Percentiles rank a stretch among this genome's conserved stretches.
These are phyloP conservation scores for Tragelaphus imberbis DNA, from an alignment of 2,113 vertebrate genomes.

Conservation along the genomic window DNA sequence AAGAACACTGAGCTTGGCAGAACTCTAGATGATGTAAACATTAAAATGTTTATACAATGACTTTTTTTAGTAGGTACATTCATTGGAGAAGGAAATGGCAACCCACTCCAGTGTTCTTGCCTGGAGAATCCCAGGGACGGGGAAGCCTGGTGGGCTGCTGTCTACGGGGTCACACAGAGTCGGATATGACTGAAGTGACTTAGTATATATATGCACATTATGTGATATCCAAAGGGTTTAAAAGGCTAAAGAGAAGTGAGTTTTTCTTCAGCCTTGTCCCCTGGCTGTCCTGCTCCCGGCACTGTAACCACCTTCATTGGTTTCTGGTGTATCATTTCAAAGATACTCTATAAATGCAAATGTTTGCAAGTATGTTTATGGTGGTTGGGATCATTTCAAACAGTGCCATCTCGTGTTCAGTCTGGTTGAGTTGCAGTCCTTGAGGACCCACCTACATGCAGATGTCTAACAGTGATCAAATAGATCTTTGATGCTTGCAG, in stretches of 20 bases:
- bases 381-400: neutral
- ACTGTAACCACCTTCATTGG: neutral
- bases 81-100: too few relatives aligned
- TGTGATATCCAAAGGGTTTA: neutral
- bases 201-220: neutral
- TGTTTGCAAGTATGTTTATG: neutral
- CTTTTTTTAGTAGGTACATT: neutral
- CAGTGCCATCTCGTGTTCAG: neutral
- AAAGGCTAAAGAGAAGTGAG: neutral
- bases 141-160: too few relatives aligned
- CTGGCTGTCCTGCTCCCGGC: neutral
- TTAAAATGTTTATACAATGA: neutral
- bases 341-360: neutral
- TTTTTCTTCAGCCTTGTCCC: neutral
- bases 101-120: too few relatives aligned
- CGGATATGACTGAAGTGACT: too few relatives aligned
- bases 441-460: neutral
- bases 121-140: too few relatives aligned
- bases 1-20: neutral
- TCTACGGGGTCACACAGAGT: too few relatives aligned
- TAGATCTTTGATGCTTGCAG: neutral
- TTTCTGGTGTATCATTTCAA: neutral
- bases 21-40: neutral
- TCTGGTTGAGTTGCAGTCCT: neutral
- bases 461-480: neutral